These are phyloP conservation scores for Sphaeramia orbicularis DNA, from an alignment of 2,797 vertebrate genomes.

Conservation along the genomic window DNA sequence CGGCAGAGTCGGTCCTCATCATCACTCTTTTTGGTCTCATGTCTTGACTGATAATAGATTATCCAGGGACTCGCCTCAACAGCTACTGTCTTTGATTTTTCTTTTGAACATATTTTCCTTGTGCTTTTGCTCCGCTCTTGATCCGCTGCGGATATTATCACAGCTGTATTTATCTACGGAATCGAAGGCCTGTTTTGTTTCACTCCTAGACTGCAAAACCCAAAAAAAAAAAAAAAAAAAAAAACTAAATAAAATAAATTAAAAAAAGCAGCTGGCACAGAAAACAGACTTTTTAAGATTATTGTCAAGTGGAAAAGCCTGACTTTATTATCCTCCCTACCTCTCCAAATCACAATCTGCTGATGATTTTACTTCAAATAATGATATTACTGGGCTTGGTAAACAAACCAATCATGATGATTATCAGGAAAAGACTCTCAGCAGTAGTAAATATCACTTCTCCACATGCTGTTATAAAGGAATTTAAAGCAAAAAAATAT, in stretches of 20 bases:
- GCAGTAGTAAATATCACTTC: slow-evolving; percentile 18
- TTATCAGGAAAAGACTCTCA: slow-evolving; percentile 40
- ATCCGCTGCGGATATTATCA: slow-evolving; percentile 59
- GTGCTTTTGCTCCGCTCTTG: slow-evolving; percentile 31
- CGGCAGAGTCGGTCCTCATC: slow-evolving; percentile 17
- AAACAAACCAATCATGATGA: slow-evolving; percentile 39
- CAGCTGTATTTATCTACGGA: slow-evolving; percentile 43
- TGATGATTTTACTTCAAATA: slow-evolving; percentile 41
- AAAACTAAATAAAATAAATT: too few relatives aligned
- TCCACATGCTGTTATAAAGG: slow-evolving; percentile 8
- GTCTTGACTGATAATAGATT: slow-evolving; percentile 64
- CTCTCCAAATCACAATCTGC: slow-evolving; percentile 26
- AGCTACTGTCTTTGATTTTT: slow-evolving; percentile 65
- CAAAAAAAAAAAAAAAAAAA: too few relatives aligned
- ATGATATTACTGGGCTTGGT: slow-evolving; percentile 47
- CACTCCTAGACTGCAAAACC: slow-evolving; percentile 31
- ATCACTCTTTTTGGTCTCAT: slow-evolving; percentile 35
- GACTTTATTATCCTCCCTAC: slow-evolving; percentile 6
- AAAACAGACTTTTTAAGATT: slow-evolving; percentile 46
- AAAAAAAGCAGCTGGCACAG: slow-evolving; percentile 9
- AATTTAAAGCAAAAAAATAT: slow-evolving; percentile 4
- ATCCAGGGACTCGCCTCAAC: slow-evolving; percentile 56
- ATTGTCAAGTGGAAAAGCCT: slow-evolving; percentile 39
- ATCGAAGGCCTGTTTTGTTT: slow-evolving; percentile 39
- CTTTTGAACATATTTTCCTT: slow-evolving; percentile 50